Base-by-base conservation (phyloP, 2,113 vertebrate species). In the Oreochromis spilurus region DNA sequence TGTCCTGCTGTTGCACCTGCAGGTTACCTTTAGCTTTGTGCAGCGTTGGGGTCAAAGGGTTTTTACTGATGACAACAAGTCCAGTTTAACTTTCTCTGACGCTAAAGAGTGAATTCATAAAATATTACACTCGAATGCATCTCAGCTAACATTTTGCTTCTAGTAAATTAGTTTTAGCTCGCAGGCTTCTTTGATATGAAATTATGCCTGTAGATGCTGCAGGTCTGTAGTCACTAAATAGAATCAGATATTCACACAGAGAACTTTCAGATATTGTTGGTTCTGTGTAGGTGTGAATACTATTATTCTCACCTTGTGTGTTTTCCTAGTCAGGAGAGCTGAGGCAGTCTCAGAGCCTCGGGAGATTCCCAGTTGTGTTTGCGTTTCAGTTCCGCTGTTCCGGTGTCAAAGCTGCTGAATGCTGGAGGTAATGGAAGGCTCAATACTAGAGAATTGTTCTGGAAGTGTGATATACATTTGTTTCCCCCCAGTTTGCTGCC, bases 281-380 rank as follows among this genome's bases (percentile, higher is more conserved):
- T 77, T 92, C 67, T 84, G 79, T 87, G 70, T 57, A 79, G 80
- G 89, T 86, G 89, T 91, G 83, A 90, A 87, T 89, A 85, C 87
- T 84, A 85, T 55, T 79, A 90, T 88, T 86, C 87, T 87, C 89
- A 92, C 77, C 85, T 87, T 70, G 55, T 86, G 81, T 89, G 84
- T 85, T 91, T 91, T 89, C 81, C 88, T 82, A 31, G 50, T 86
- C 77, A 48, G 88, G 80, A 21, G 84, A 89, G 72, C 79, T 70
- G 14, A 82, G 70, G 83, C 86, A 29, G 79, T 67, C 84, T 85
- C 26, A 10, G 26, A 87, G 86, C 85, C 91, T 90, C 85, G 17
- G 82, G 84, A 91, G 87, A 85, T 80, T 87, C 89, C 83, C 50
- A 45, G 79, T 86, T 87, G 89, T 92, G 85, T 90, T 89, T 90